Percentiles rank a stretch among this genome's conserved stretches.
phyloP scores from a whole-genome alignment of 2,113 vertebrate genomes.

The Platanista minor region DNA sequence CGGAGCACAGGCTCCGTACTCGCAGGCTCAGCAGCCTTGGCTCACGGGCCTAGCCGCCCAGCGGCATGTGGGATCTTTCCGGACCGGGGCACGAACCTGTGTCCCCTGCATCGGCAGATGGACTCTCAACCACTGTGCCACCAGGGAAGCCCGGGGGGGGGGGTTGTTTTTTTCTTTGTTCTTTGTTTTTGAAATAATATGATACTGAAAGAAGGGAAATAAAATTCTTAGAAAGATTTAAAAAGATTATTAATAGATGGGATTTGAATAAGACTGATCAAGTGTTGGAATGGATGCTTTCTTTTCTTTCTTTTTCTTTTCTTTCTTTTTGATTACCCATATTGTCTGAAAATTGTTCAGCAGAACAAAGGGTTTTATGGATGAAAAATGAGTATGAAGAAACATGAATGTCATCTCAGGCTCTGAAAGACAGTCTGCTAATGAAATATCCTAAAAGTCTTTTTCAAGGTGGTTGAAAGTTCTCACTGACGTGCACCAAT shows the following conservation, averaged over 20 bases:
- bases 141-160: no score
- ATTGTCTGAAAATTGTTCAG: constrained; percentile 83
- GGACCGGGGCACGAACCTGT: no score
- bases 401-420: constrained; percentile 83
- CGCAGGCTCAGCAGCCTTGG: no score
- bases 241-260: no score
- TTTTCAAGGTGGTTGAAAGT: constrained; percentile 85
- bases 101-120: no score
- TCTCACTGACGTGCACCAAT: constrained; percentile 81
- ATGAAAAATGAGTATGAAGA: constrained; percentile 84
- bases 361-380: constrained; percentile 84
- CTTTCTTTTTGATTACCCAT: constrained; percentile 81
- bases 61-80: no score
- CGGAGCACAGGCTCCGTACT: no score
- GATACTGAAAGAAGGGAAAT: constrained; percentile 82
- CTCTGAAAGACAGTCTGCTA: constrained; percentile 84
- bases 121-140: no score
- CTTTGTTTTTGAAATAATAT: constrained; percentile 77
- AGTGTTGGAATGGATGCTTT: constrained; percentile 79
- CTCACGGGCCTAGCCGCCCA: no score
- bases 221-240: constrained; percentile 82
- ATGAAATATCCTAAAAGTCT: constrained; percentile 88
- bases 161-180: no score
- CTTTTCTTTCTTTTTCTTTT: constrained; percentile 57
- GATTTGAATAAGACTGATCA: constrained; percentile 84